Evolutionary conservation across 2,113 vertebrate genomes (phyloP), one percentile per base, ranked within the genome.

Genomic region (Chloropsis hardwickii): DNA sequence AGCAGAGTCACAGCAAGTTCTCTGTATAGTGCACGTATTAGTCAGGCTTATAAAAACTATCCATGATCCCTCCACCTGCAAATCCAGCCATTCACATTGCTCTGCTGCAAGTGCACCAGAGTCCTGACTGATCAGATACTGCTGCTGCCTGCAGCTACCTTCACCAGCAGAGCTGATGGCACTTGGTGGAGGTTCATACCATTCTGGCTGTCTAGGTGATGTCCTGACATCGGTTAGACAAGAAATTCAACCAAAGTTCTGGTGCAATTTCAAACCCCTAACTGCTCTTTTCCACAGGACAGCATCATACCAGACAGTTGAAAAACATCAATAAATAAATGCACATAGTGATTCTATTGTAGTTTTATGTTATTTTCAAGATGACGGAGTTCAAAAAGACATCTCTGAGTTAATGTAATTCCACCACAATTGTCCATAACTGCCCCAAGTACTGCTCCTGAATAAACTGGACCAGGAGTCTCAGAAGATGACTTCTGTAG

Each of bases 141-240:
- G 28, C 69, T 73, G 39, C 50, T 66, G 17, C 33, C 53, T 71
- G 51, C 87, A 66, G 81, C 20, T 16, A 7, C 69, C 65, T 50
- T 78, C 44, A 70, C 13, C 25, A 78, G 65, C n/a, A 81, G 44
- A 67, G 37, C 8, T 8, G 12, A 56, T 12, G 15, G 48, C 1
- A 0, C 23, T 13, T 5, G 12, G 8, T 3, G 11, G 24, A 50
- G 28, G 22, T 31, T 81, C 29, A 10, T 1, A 10, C 14, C 54
- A 2, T 22, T 64, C 74, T 79, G 33, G 16, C 65, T 61, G 24
- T 45, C 42, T 7, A 33, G 58, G 45, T 18, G 21, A 80, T 5
- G 6, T 33, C 29, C 70, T 29, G 29, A 56, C 25, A 81, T 57
- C 69, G 50, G 39, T n/a, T 45, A 50, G 33, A 61, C 47, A 45